Conservation (phyloP, 2,113 vertebrate genomes). For the Glaucomys volans region DNA sequence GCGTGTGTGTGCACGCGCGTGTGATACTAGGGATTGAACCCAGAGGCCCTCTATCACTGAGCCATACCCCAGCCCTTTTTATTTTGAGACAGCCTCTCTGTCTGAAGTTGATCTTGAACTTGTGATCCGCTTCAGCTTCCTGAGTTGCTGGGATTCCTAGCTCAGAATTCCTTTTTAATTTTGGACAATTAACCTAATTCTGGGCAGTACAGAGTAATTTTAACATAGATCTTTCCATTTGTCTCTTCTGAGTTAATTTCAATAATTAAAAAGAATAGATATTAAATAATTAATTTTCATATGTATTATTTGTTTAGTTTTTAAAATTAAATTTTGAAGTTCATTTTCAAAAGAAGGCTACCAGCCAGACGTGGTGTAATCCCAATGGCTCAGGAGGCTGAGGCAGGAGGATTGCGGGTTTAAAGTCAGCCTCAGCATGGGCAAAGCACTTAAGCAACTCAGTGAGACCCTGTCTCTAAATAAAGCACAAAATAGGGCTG, state of each 20-base stretch:
- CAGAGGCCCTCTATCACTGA: too few species aligned
- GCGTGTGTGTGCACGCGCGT: too few species aligned
- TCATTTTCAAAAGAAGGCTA: background rate
- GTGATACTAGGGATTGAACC: too few species aligned
- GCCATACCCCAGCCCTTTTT: background rate
- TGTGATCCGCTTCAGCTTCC: background rate
- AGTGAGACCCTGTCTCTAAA: too few species aligned
- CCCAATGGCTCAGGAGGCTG: too few species aligned
- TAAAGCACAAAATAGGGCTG: too few species aligned
- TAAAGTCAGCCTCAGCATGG: too few species aligned
- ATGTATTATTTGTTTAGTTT: background rate
- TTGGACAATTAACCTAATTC: slow-evolving; percentile 52
- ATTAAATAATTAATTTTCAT: background rate
- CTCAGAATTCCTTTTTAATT: slow-evolving; percentile 28
- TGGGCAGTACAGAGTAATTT: slow-evolving; percentile 43
- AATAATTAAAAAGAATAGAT: slow-evolving; percentile 34
- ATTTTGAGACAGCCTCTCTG: background rate
- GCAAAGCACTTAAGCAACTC: too few species aligned
- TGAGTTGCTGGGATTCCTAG: background rate
- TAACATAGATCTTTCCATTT: background rate
- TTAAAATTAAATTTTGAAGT: background rate
- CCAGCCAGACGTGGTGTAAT: too few species aligned
- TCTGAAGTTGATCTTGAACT: background rate
- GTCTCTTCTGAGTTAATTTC: slow-evolving; percentile 52
- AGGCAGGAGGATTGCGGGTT: too few species aligned